These are phyloP conservation scores for Camelus bactrianus DNA, from an alignment of 2,113 vertebrate species.

Conservation along the genomic window DNA sequence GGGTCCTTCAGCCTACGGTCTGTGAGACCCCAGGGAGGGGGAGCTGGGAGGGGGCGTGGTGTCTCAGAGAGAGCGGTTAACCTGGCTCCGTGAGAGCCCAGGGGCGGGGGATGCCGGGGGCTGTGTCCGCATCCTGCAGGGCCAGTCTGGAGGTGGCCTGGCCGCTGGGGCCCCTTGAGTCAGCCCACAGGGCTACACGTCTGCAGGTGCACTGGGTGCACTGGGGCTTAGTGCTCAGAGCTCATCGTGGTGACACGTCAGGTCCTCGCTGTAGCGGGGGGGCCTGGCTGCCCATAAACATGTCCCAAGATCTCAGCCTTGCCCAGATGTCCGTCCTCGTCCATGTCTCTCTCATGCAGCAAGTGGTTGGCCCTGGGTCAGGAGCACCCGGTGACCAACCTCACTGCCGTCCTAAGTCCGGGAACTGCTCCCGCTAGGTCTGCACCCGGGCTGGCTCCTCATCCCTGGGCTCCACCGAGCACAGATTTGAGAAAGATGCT, in stretches of 20 bases:
- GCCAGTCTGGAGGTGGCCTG: not conserved
- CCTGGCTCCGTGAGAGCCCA: not conserved
- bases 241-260: slow-evolving; percentile 94
- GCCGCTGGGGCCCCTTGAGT: fast-evolving
- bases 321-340: slow-evolving; percentile 94
- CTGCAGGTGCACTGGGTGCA: fast-evolving
- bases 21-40: not conserved
- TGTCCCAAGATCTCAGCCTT: slow-evolving; percentile 94
- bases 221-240: slow-evolving; percentile 85
- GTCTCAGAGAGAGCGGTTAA: not conserved
- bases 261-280: slow-evolving; percentile 96
- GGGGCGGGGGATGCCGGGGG: fast-evolving
- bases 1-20: not conserved
- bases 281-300: slow-evolving; percentile 97
- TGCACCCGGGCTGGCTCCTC: no score
- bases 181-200: fast-evolving
- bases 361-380: slow-evolving; percentile 94
- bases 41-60: no score
- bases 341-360: slow-evolving; percentile 91
- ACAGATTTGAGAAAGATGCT: not conserved
- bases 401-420: slow-evolving; percentile 90
- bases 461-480: no score
- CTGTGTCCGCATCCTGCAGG: not conserved
- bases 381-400: slow-evolving; percentile 92
- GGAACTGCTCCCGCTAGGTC: slow-evolving; percentile 90